These are phyloP conservation scores for Yasuhikotakia modesta DNA, from an alignment of 2,797 vertebrate genomes.

Conservation along the genomic window DNA sequence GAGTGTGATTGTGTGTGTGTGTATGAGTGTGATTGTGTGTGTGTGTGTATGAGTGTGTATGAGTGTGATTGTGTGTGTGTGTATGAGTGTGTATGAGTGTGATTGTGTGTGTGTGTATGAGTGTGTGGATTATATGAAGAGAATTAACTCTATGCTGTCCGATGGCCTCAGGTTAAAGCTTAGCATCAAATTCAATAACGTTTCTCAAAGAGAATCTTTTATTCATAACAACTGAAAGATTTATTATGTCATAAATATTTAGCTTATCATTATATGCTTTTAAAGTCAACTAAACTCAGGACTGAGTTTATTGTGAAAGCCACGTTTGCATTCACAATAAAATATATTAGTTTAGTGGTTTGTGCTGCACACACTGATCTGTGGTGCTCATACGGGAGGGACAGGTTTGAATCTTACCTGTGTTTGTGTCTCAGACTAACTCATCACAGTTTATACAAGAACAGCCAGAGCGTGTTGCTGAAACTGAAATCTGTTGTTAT, in stretches of 20 bases:
- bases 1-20: too few relatives aligned
- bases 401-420: background rate
- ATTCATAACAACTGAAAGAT: background rate
- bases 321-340: background rate
- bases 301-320: background rate
- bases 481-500: background rate
- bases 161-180: constrained; percentile 34
- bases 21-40: too few relatives aligned
- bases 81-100: too few relatives aligned
- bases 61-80: too few relatives aligned
- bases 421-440: background rate
- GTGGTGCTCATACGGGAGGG: too few relatives aligned
- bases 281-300: background rate
- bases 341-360: background rate
- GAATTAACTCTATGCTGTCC: constrained; percentile 29
- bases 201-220: background rate
- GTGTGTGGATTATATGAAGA: background rate
- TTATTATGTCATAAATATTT: background rate
- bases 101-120: too few relatives aligned
- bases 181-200: background rate
- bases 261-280: background rate
- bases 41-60: too few relatives aligned
- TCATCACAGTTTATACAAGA: background rate
- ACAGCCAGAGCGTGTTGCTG: background rate
- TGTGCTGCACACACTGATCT: too few relatives aligned